Evolutionary conservation across 2,888 invertebrate genomes (phyloP).

Genomic region (Meta bourneti): DNA sequence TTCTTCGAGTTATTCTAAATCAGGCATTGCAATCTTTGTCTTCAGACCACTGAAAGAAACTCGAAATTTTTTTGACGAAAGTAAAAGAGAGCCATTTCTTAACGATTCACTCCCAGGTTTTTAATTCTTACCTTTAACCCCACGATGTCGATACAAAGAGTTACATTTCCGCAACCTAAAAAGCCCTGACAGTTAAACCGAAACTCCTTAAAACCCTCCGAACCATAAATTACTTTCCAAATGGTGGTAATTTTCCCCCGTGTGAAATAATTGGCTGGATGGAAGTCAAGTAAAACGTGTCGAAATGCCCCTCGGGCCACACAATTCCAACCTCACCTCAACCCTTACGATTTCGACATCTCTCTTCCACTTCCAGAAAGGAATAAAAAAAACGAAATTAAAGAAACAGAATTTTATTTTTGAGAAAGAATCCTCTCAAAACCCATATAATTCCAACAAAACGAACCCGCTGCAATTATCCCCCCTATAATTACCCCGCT

Average conservation of each 20-base stretch:
- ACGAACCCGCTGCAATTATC: background rate
- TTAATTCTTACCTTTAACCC: background rate
- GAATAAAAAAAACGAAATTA: background rate
- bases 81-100: background rate
- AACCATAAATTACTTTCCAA: background rate
- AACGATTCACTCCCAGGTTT: background rate
- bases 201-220: background rate
- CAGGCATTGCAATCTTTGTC: background rate
- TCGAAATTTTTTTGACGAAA: background rate
- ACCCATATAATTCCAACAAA: constrained; percentile 10
- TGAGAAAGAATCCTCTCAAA: background rate
- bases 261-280: background rate
- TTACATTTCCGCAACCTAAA: background rate
- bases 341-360: background rate
- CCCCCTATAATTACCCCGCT: constrained; percentile 5
- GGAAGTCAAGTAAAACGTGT: background rate
- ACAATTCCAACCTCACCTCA: background rate
- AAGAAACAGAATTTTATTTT: background rate
- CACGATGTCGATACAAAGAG: background rate
- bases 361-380: background rate
- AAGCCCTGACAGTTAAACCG: background rate
- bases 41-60: background rate
- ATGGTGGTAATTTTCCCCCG: background rate
- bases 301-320: background rate
- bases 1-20: too few species aligned